A percentile compares a stretch with the other conserved stretches of the same genome.
Conservation (phyloP, 2,113 vertebrate species). For the Nesogale talazaci region DNA sequence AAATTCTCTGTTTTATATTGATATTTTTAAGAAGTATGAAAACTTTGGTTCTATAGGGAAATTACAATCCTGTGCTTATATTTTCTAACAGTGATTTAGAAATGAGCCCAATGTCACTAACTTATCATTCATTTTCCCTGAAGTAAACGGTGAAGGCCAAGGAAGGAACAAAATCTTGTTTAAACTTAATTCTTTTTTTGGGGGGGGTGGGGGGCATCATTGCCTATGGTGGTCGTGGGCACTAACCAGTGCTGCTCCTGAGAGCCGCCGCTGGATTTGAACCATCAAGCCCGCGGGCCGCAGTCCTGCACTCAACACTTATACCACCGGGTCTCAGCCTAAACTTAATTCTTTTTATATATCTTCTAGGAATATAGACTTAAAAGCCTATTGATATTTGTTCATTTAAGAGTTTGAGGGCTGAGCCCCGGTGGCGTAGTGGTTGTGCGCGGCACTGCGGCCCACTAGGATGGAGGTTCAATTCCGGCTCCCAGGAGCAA, state of each 20-base stretch:
- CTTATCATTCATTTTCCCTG: not conserved
- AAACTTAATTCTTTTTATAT: slow-evolving; percentile 32
- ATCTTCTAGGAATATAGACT: not conserved
- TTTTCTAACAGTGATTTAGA: slow-evolving; percentile 44
- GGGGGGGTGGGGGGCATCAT: too few relatives aligned
- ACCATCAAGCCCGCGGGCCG: too few relatives aligned
- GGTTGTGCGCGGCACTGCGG: too few relatives aligned
- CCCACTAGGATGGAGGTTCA: too few relatives aligned
- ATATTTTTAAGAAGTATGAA: slow-evolving; percentile 53
- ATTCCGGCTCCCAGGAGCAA: too few relatives aligned
- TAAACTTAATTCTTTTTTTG: slow-evolving; percentile 42
- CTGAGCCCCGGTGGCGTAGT: too few relatives aligned
- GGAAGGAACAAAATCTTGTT: slow-evolving; percentile 35
- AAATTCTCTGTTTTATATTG: slow-evolving; percentile 40
- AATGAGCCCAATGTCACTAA: not conserved
- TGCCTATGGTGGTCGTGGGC: too few relatives aligned
- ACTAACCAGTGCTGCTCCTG: too few relatives aligned
- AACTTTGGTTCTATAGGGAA: slow-evolving; percentile 1
- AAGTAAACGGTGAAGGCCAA: slow-evolving; percentile 22
- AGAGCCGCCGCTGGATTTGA: too few relatives aligned
- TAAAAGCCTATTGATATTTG: not conserved
- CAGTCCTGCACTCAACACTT: too few relatives aligned
- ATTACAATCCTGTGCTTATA: slow-evolving; percentile 3
- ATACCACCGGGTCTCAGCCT: too few relatives aligned
- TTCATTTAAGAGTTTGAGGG: too few relatives aligned